Conservation (phyloP, 1,140 invertebrate species). For the Dryas iulia region DNA sequence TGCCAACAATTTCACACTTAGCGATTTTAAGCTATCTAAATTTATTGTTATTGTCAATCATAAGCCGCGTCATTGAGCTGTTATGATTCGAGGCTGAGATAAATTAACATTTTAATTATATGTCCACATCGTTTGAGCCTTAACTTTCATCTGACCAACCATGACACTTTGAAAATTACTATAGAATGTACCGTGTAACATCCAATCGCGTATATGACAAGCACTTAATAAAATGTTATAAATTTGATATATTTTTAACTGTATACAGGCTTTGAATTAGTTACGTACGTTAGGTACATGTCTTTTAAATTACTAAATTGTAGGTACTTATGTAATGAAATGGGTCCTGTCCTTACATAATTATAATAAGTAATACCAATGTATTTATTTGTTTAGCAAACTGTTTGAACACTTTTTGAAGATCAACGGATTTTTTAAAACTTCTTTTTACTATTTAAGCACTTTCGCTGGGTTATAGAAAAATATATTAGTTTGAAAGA, state of each 20-base stretch:
- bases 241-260: conserved; percentile 30
- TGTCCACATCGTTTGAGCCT: conserved; percentile 47
- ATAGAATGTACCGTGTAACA: conserved; percentile 40
- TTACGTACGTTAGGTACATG: neutral
- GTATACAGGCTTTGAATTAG: neutral
- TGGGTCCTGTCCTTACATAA: no score
- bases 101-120: conserved; percentile 75
- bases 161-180: conserved; percentile 56
- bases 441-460: no score
- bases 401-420: no score
- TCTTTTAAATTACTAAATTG: no score
- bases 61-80: conserved; percentile 4
- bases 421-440: no score
- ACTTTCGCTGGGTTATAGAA: no score
- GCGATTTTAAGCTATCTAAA: neutral
- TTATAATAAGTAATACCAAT: no score
- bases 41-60: conserved; percentile 13
- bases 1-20: neutral
- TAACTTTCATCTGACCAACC: conserved; percentile 36
- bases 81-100: conserved; percentile 6
- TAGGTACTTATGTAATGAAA: no score
- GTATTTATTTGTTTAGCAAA: no score
- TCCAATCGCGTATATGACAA: conserved; percentile 60
- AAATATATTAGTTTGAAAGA: no score
- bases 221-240: conserved; percentile 56